Base-by-base conservation (phyloP, 2,113 vertebrate genomes). In the Hyperopisus bebe region DNA sequence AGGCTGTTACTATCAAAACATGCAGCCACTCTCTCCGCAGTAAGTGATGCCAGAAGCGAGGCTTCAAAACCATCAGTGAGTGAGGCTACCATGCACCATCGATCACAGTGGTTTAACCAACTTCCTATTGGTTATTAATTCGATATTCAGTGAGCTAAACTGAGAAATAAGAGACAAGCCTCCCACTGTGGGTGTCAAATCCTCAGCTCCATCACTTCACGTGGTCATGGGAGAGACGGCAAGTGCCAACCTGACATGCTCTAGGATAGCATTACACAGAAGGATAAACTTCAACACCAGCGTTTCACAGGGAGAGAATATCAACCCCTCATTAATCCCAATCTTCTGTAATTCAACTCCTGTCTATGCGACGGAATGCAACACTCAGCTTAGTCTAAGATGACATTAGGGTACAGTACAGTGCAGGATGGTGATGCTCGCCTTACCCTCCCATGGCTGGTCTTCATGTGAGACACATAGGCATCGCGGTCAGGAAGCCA, bases 381-480 rank as follows among this genome's bases (percentile, higher is more conserved):
- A 80, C 5, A 74, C 31, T 66, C 62, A 70, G 10, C 10, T 66
- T 27, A 70, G n/a, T 13, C n/a, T 31, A 70, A 11, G 1, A 31
- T 5, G n/a, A 70, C n/a, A 70, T 70, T 70, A 70, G 21, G 82
- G 15, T 83, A 3, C 17, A 83, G 5, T 39, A 31, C 15, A 39
- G 5, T 35, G 74, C 35, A n/a, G 82, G 82, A 9, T 47, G 74
- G 5, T 21, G 70, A 90, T 39, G 9, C 15, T 3, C 24, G 10
- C 13, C 94, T 95, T 91, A 99, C 98, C 97, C 96, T 97, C 55
- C 97, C 96, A 0, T 99, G 98, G 91, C 91, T 97, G 93, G 95
- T 97, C 92, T 98, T 99, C 95, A 99, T 95, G 90, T 99, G 98
- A 87, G 96, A 97, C 89, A 98, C 95, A 0, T 97, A 99, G n/a